Conservation (phyloP, 2,888 invertebrate species). For the Plutella xylostella region DNA sequence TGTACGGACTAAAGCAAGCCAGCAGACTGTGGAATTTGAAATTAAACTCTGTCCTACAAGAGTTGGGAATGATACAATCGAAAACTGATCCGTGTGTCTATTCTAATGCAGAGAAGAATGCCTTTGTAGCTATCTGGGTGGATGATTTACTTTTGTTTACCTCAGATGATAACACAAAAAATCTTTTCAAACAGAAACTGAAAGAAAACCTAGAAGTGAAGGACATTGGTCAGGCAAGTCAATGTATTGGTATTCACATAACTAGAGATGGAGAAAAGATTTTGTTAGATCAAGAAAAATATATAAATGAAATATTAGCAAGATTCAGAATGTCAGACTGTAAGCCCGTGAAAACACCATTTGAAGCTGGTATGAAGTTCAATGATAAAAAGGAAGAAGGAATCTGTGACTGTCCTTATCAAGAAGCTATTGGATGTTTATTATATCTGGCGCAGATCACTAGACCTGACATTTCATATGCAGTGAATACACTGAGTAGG, state of each 20-base stretch:
- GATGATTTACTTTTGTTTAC: constrained; percentile 18
- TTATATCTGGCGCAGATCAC: background rate
- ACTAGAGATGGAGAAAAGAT: background rate
- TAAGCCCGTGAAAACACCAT: constrained; percentile 17
- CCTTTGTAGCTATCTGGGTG: constrained; percentile 18
- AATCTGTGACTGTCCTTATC: constrained; percentile 8
- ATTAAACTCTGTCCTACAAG: too few species aligned
- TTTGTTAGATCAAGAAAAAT: background rate
- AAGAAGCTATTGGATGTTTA: constrained; percentile 7
- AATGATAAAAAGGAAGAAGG: constrained; percentile 3
- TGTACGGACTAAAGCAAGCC: too few species aligned
- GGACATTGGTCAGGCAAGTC: background rate
- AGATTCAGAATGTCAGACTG: constrained; percentile 17
- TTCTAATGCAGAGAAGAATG: constrained; percentile 2
- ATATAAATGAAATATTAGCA: constrained; percentile 1
- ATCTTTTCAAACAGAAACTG: background rate
- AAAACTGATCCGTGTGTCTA: constrained; percentile 16
- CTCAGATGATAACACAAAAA: background rate
- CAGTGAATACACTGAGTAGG: background rate
- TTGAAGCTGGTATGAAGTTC: constrained; percentile 14
- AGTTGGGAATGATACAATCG: too few species aligned
- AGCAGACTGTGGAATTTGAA: too few species aligned
- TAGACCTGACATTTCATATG: constrained; percentile 1
- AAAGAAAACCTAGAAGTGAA: background rate
- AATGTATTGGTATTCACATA: constrained; percentile 15